A percentile compares a stretch with the other conserved stretches of the same genome.
Conservation (phyloP, 2,797 vertebrate species). For the Nannoperca australis region DNA sequence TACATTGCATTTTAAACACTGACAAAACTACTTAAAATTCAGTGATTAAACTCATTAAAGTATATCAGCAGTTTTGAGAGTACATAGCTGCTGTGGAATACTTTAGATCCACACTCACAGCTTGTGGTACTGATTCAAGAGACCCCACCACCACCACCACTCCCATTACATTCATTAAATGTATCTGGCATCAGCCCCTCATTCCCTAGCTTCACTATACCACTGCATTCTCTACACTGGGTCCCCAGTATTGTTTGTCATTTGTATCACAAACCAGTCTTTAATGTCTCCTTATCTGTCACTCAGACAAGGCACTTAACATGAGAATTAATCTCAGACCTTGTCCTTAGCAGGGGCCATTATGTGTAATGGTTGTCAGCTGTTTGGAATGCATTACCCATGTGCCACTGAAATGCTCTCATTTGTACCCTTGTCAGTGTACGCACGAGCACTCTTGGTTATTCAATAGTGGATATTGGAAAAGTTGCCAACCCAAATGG, state of each 20-base stretch:
- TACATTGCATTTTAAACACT: constrained; percentile 92
- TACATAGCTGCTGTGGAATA: constrained; percentile 58
- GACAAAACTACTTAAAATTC: constrained; percentile 90
- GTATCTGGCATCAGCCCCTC: constrained; percentile 46
- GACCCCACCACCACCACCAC: background rate
- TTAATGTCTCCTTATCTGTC: constrained; percentile 69
- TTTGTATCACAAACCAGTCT: constrained; percentile 49
- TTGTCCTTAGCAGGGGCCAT: constrained; percentile 64
- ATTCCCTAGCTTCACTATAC: constrained; percentile 16
- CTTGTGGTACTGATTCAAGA: constrained; percentile 30
- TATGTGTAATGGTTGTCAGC: constrained; percentile 71
- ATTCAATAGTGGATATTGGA: constrained; percentile 21
- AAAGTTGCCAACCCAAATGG: constrained; percentile 1
- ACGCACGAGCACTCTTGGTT: constrained; percentile 17
- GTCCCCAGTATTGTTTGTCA: constrained; percentile 50
- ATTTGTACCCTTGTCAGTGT: constrained; percentile 49
- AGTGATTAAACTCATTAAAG: constrained; percentile 90
- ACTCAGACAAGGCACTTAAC: constrained; percentile 68
- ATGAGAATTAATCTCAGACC: constrained; percentile 68
- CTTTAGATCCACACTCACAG: constrained; percentile 37
- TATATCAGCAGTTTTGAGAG: constrained; percentile 85
- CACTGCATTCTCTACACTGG: background rate
- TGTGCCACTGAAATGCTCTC: constrained; percentile 38
- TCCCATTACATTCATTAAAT: constrained; percentile 48
- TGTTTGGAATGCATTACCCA: constrained; percentile 66